Evolutionary conservation across 2,797 vertebrate genomes (phyloP).

Genomic region (Bucorvus abyssinicus): DNA sequence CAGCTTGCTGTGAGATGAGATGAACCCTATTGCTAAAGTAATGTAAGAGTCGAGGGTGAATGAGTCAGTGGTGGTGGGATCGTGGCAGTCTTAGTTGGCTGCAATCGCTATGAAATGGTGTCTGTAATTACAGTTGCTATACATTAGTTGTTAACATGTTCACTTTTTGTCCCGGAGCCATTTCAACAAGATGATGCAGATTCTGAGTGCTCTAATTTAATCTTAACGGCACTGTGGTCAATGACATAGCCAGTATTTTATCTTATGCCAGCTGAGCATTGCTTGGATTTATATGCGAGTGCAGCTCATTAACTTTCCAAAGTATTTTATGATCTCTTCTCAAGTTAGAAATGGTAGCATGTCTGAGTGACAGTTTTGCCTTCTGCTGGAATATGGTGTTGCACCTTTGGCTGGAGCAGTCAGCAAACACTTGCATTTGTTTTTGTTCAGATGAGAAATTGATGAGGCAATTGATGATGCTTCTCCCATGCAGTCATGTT

Average conservation of each 20-base stretch:
- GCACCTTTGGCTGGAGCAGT: neutral
- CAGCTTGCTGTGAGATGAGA: neutral
- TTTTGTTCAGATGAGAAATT: neutral
- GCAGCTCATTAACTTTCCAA: slow-evolving; percentile 58
- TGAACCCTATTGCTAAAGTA: neutral
- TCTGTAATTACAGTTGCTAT: slow-evolving; percentile 27
- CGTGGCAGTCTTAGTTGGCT: neutral
- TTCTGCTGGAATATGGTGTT: neutral
- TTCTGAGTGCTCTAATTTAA: slow-evolving; percentile 41
- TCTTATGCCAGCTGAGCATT: slow-evolving; percentile 29
- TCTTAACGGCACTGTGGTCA: slow-evolving; percentile 42
- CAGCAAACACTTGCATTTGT: neutral
- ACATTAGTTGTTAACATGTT: slow-evolving; percentile 33
- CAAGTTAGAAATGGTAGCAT: slow-evolving; percentile 15
- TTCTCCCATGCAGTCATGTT: neutral
- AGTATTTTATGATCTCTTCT: slow-evolving; percentile 54
- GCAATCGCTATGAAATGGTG: neutral
- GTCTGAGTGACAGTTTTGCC: neutral
- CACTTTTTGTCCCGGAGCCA: slow-evolving; percentile 6
- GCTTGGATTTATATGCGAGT: slow-evolving; percentile 44
- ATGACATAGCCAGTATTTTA: slow-evolving; percentile 44
- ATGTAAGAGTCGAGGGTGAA: neutral
- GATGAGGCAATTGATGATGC: neutral
- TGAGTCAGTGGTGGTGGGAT: neutral
- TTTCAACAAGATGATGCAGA: slow-evolving; percentile 38